phyloP scores from a whole-genome alignment of 2,113 vertebrate genomes.

The Noctilio leporinus region DNA sequence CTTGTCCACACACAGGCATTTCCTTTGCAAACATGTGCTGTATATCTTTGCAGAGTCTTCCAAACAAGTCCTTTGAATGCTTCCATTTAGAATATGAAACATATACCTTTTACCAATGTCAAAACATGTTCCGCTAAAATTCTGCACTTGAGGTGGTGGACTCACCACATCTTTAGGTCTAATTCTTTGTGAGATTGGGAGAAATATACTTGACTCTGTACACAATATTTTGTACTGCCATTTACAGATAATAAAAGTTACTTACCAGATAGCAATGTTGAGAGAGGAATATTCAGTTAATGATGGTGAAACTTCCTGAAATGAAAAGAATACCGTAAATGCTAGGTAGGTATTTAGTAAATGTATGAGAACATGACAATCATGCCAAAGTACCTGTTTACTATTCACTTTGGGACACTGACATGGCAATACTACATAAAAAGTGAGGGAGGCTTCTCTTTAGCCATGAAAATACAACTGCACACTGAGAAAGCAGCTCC shows the following conservation, averaged over 20 bases:
- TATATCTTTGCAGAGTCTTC: neutral
- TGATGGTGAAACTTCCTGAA: constrained; percentile 51
- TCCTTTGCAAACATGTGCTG: neutral
- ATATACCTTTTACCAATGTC: neutral
- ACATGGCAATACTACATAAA: neutral
- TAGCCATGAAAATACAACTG: constrained; percentile 55
- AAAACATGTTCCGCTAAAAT: constrained; percentile 13
- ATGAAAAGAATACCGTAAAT: constrained; percentile 43
- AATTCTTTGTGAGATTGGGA: neutral
- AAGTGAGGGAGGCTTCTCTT: constrained; percentile 19
- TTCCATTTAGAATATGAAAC: neutral
- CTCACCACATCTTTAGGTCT: neutral
- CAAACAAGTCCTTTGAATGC: neutral
- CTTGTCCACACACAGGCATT: neutral
- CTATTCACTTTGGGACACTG: neutral
- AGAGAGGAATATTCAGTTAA: constrained; percentile 42
- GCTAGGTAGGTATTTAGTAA: constrained; percentile 5
- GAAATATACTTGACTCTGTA: constrained; percentile 23
- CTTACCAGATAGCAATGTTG: constrained; percentile 53
- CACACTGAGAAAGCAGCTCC: constrained; percentile 28
- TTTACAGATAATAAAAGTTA: constrained; percentile 38
- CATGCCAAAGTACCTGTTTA: neutral
- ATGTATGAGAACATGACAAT: neutral
- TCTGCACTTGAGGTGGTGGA: neutral
- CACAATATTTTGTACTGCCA: neutral